Percentiles rank a stretch among this genome's conserved stretches.
These are phyloP conservation scores for Ellobius talpinus DNA, from an alignment of 2,113 vertebrate species.

Conservation along the genomic window DNA sequence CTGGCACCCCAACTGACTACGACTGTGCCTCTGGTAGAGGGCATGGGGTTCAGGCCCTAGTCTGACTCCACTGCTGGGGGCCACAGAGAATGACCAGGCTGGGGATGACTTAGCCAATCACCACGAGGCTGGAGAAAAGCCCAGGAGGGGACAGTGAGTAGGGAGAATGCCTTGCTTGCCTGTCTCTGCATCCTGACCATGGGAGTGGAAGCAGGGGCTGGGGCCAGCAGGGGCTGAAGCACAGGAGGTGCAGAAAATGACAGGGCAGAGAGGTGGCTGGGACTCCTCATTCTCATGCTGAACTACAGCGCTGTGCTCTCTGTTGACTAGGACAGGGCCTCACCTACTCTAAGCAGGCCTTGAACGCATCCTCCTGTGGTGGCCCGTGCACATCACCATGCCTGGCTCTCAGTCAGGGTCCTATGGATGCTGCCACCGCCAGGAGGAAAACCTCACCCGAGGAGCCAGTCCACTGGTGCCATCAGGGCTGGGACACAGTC, in stretches of 20 bases:
- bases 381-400: background rate
- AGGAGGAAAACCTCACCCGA: background rate
- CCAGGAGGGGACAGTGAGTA: background rate
- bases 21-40: too few relatives aligned
- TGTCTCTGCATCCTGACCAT: background rate
- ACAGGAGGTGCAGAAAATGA: background rate
- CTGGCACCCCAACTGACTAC: background rate
- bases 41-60: background rate
- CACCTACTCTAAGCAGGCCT: background rate
- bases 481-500: background rate
- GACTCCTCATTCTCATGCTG: background rate
- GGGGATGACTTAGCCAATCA: too few relatives aligned
- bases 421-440: background rate
- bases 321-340: too few relatives aligned
- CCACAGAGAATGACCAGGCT: too few relatives aligned
- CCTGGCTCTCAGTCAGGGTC: background rate
- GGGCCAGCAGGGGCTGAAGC: accelerated
- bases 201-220: background rate
- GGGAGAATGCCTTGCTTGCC: accelerated
- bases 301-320: background rate
- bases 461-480: background rate
- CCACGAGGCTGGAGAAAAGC: accelerated
- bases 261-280: background rate
- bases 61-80: too few relatives aligned
- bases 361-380: background rate